Base-by-base conservation (phyloP, 2,888 invertebrate species). In the Furcula furcula region DNA sequence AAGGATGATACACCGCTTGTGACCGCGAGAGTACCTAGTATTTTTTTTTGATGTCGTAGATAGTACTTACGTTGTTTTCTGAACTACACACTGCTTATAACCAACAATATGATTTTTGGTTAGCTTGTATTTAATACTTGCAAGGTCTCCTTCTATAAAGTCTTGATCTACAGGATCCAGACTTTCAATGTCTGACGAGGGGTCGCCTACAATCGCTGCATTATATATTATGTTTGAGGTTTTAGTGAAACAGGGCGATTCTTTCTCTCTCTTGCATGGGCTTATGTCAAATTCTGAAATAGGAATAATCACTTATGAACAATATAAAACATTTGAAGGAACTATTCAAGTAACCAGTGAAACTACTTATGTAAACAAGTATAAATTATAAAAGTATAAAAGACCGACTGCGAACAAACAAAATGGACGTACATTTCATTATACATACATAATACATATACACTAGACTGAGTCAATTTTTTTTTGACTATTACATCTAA, bases 161-260 rank as follows among this genome's bases (percentile, higher is more conserved):
- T 36, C 32, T 4, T 14, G 13, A 6, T 30, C n/a, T 7, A 32
- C 10, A 2, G 40, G 36, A 9, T 36, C 33, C 11, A 34, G 13
- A 13, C 2, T 7, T 10, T 34, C 27, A 12, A 15, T 7, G 15
- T 7, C 11, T 6, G 15, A 5, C 10, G 27, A 4, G 1, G 26
- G n/a, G 13, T 26, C 26, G 4, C 26, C 26, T 6, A 7, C 9
- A n/a, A 26, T 26, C 2, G 14, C 26, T 6, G 1, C 3, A 7
- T 7, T 7, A 14, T 26, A 26, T 1, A 26, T n/a, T 3, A 14
- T n/a, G 9, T 26, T 26, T 7, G n/a, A 4, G 9, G 14, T 14
- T 0, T 26, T 26, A 4, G 7, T 14, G 26, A 26, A 26, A 14
- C 26, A 26, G 2, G 4, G 2, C 9, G 14, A 0, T 3, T 26